A percentile compares a stretch with the other conserved stretches of the same genome.
Evolutionary conservation across 2,113 vertebrate genomes (phyloP).

Genomic region (Lagopus leucura): DNA sequence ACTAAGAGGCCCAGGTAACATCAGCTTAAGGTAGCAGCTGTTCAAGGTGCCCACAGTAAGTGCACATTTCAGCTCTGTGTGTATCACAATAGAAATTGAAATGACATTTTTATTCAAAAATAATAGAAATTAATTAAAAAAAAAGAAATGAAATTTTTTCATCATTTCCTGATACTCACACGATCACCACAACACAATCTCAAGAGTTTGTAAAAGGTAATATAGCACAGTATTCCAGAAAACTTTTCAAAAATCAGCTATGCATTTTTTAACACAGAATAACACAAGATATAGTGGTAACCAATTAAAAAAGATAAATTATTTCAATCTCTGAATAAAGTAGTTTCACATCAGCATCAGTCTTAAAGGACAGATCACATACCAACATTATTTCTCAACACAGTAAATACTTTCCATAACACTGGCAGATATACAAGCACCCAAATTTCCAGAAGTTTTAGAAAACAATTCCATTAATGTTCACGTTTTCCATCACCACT

Average conservation of each 20-base stretch:
- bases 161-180: not conserved
- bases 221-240: not conserved
- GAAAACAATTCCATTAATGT: not conserved
- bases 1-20: not conserved
- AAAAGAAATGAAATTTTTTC: not conserved
- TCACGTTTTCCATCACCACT: not conserved
- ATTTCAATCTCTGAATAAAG: not conserved
- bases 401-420: not conserved
- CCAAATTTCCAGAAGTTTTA: not conserved
- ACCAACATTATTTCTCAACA: not conserved
- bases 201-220: not conserved
- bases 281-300: not conserved
- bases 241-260: not conserved
- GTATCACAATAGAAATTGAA: not conserved
- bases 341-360: not conserved
- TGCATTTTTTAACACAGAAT: not conserved
- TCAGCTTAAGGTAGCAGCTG: not conserved
- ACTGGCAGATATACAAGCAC: not conserved
- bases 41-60: not conserved
- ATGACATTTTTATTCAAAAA: not conserved
- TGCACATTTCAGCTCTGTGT: not conserved
- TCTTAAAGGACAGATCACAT: not conserved
- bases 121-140: no score
- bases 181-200: not conserved
- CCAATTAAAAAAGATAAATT: not conserved